These are phyloP conservation scores for Macaria notata DNA, from an alignment of 2,888 invertebrate species.

Conservation along the genomic window DNA sequence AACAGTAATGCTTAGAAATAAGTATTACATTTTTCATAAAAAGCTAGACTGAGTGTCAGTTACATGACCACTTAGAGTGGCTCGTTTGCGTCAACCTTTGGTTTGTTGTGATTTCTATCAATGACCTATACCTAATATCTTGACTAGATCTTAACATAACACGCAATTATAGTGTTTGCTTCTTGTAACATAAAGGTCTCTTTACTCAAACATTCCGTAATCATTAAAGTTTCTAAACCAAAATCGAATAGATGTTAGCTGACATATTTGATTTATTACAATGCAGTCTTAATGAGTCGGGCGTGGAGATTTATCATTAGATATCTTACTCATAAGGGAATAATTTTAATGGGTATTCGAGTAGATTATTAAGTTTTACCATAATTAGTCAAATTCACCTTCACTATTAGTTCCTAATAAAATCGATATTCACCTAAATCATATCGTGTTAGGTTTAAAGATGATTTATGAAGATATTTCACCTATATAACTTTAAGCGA, in stretches of 20 bases:
- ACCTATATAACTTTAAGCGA: no score
- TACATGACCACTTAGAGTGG: background rate
- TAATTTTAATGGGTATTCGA: no score
- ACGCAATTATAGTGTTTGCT: constrained; percentile 3
- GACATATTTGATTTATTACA: constrained; percentile 1
- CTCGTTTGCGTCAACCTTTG: constrained; percentile 6
- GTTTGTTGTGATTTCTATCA: constrained; percentile 11
- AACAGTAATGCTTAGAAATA: no score
- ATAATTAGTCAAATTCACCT: no score
- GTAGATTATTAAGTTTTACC: no score
- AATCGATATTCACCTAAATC: no score
- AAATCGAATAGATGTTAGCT: background rate
- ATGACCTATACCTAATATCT: constrained; percentile 5
- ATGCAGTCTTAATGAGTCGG: constrained; percentile 1
- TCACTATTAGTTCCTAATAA: no score
- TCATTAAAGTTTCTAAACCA: background rate
- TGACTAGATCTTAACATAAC: constrained; percentile 5
- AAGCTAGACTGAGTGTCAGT: no score
- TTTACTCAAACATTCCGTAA: constrained; percentile 2
- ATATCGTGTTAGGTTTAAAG: no score
- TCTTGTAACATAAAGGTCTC: constrained; percentile 7
- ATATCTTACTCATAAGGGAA: background rate
- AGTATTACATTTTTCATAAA: no score
- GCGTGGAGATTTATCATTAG: background rate
- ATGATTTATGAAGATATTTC: no score